Evolutionary conservation across 2,113 vertebrate species (phyloP), one percentile per base, ranked within the genome.

Genomic region (Probosciger aterrimus): DNA sequence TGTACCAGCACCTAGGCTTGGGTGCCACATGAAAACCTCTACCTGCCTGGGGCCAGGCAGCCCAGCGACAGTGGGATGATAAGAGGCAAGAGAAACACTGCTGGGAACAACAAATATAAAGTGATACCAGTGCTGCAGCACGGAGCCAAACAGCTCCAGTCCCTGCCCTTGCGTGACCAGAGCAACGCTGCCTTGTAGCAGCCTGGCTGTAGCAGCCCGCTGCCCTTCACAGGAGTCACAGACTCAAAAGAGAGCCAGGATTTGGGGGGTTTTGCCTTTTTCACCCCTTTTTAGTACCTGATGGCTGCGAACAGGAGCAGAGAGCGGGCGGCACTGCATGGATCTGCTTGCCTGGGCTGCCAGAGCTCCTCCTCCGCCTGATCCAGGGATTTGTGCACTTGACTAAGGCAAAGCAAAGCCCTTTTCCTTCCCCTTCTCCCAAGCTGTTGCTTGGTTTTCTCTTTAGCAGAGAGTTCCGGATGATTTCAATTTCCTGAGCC

Each of bases 401-500:
- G 17, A 22, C 15, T 3, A 1, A 60, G 47, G 59, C 73, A 57
- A 46, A 83, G 17, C 30, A 44, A 63, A 83, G 14, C 12, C 43
- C 50, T 3, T 67, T 87, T 62, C 55, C 60, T 59, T 55, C 57
- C 47, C 33, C 24, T 37, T 39, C 19, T 60, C 41, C 73, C 39
- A 39, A 5, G 11, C 57, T 10, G 88, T 33, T 67, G 6, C 12
- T 55, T 20, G 3, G 3, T 50, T 76, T 39, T 10, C 10, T 3
- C 30, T 39, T 49, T 6, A 73, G 68, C 57, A 69, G 68, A 18
- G 33, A 44, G 39, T 20, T 79, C 37, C 44, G 11, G 19, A 27
- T 0, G 1, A 28, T 71, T 62, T 7, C 5, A 37, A 63, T 64
- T 23, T 62, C 0, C 44, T 0, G 0, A 80, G 20, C 35, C 33